phyloP scores from a whole-genome alignment of 2,113 vertebrate genomes.

The Colistium nudipinnis region DNA sequence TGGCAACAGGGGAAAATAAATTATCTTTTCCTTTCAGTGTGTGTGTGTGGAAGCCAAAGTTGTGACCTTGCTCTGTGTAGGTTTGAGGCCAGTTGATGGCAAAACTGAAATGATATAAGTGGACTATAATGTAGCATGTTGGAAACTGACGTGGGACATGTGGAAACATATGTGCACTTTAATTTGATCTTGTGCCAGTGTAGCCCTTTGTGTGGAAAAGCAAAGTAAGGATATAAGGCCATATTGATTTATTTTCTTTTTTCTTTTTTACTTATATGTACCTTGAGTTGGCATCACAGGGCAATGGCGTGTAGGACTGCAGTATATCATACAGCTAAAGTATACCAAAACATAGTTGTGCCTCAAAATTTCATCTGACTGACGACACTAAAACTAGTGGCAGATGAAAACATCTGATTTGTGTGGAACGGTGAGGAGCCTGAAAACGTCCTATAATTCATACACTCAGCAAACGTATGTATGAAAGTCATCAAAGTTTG shows the following conservation, averaged over 20 bases:
- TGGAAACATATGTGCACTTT: not conserved
- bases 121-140: not conserved
- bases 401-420: too few species aligned
- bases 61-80: not conserved
- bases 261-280: too few species aligned
- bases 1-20: constrained; percentile 12
- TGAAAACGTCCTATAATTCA: not conserved
- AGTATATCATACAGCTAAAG: not conserved
- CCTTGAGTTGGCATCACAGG: too few species aligned
- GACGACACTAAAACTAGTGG: not conserved
- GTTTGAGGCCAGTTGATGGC: not conserved
- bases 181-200: not conserved
- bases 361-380: not conserved
- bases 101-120: not conserved
- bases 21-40: not conserved
- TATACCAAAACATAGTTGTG: not conserved
- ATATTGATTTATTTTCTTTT: not conserved
- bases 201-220: not conserved
- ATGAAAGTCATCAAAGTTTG: not conserved
- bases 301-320: not conserved
- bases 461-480: not conserved
- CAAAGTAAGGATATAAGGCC: not conserved
- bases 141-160: not conserved
- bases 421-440: not conserved
- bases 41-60: not conserved